Percentiles rank a stretch among this genome's conserved stretches.
These are phyloP conservation scores for Varanus salvator DNA, from an alignment of 2,113 vertebrate genomes.

Conservation along the genomic window DNA sequence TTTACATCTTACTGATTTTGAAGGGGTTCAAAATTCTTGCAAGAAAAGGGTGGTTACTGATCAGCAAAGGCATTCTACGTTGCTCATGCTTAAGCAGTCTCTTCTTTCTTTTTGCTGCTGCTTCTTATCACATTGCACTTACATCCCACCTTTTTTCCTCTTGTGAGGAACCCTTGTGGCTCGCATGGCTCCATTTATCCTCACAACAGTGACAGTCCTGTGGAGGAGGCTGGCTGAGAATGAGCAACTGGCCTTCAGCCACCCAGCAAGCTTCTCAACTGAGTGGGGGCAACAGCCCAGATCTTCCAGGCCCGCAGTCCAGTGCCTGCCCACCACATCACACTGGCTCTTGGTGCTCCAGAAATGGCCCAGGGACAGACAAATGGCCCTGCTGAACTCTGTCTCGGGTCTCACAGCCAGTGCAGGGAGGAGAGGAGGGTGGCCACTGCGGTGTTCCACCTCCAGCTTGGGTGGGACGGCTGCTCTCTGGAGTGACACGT, in stretches of 20 bases:
- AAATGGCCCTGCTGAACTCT: not conserved
- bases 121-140: too few relatives aligned
- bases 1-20: not conserved
- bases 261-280: too few relatives aligned
- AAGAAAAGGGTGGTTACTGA: not conserved
- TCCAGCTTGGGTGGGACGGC: slow-evolving; percentile 35
- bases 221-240: too few relatives aligned
- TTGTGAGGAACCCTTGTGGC: too few relatives aligned
- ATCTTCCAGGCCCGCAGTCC: too few relatives aligned
- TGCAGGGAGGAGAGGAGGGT: not conserved
- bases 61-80: not conserved
- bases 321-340: too few relatives aligned
- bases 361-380: not conserved
- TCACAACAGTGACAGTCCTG: too few relatives aligned
- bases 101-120: not conserved
- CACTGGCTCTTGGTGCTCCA: too few relatives aligned
- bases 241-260: too few relatives aligned
- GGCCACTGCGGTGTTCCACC: not conserved
- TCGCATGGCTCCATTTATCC: too few relatives aligned
- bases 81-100: not conserved
- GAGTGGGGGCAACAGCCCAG: too few relatives aligned
- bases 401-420: not conserved
- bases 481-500: slow-evolving; percentile 64
- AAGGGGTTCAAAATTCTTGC: not conserved
- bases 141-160: too few relatives aligned